Evolutionary conservation across 2,888 invertebrate genomes (phyloP).

Genomic region (Theretra japonica): DNA sequence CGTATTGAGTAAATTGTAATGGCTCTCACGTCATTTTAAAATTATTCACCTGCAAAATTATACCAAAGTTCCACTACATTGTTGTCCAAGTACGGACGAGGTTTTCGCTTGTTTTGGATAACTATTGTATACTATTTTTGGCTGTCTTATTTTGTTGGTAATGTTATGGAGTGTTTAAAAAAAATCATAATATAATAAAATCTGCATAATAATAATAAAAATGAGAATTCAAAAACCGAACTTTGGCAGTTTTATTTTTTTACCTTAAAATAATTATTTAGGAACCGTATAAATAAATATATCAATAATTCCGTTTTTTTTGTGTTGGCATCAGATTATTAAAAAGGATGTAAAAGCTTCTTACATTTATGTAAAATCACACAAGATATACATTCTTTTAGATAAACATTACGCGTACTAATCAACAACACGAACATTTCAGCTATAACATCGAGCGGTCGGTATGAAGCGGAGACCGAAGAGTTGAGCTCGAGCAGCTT

Average conservation of each 20-base stretch:
- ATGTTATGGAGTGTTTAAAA: constrained; percentile 79
- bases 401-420: too few species aligned
- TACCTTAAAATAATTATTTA: neutral
- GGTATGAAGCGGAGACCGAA: constrained; percentile 88
- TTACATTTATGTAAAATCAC: too few species aligned
- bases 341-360: too few species aligned
- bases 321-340: too few species aligned
- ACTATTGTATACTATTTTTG: constrained; percentile 45
- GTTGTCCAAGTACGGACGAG: neutral
- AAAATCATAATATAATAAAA: constrained; percentile 57
- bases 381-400: too few species aligned
- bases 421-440: constrained; percentile 40
- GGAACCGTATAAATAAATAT: neutral
- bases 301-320: too few species aligned
- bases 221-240: constrained; percentile 76
- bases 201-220: constrained; percentile 64
- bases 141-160: constrained; percentile 73
- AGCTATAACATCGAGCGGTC: constrained; percentile 73
- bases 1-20: constrained; percentile 3
- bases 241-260: constrained; percentile 44
- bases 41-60: neutral
- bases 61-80: constrained; percentile 20
- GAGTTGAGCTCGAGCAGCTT: constrained; percentile 94
- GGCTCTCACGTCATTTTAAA: neutral
- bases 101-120: neutral